phyloP scores from a whole-genome alignment of 2,888 invertebrate species.

The Ernsta delagoae region DNA sequence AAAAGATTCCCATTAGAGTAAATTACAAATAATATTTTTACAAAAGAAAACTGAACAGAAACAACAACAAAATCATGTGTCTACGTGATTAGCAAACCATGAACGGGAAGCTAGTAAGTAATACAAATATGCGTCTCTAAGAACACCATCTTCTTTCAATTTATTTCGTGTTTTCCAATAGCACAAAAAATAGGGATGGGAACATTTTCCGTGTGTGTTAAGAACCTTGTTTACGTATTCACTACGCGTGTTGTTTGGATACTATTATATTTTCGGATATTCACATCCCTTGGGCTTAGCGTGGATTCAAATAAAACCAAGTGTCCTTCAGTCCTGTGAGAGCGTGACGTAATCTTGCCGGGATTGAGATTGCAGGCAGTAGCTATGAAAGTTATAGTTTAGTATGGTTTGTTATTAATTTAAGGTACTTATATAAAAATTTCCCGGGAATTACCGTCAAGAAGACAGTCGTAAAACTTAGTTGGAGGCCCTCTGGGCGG shows the following conservation, averaged over 20 bases:
- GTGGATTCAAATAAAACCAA: constrained; percentile 3
- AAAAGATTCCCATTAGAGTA: too few species aligned
- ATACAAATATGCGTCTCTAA: background rate
- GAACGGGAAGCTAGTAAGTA: background rate
- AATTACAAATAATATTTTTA: too few species aligned
- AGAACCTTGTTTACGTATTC: constrained; percentile 31
- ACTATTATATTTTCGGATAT: constrained; percentile 18
- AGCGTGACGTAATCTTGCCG: background rate
- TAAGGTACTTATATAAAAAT: too few species aligned
- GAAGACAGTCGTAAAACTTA: too few species aligned
- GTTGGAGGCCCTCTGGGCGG: too few species aligned
- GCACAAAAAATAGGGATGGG: constrained; percentile 7
- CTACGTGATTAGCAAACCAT: too few species aligned
- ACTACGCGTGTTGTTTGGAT: constrained; percentile 6
- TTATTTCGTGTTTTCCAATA: constrained; percentile 14
- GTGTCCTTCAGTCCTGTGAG: background rate
- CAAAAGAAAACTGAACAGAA: too few species aligned
- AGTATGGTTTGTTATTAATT: too few species aligned
- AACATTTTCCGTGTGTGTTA: constrained; percentile 13
- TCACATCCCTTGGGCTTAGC: background rate
- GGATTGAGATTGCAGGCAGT: background rate
- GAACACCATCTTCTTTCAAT: constrained; percentile 21
- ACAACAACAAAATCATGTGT: too few species aligned
- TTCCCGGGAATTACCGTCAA: too few species aligned
- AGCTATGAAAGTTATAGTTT: too few species aligned